phyloP scores from a whole-genome alignment of 1,140 invertebrate species.

The Oedothorax gibbosus region DNA sequence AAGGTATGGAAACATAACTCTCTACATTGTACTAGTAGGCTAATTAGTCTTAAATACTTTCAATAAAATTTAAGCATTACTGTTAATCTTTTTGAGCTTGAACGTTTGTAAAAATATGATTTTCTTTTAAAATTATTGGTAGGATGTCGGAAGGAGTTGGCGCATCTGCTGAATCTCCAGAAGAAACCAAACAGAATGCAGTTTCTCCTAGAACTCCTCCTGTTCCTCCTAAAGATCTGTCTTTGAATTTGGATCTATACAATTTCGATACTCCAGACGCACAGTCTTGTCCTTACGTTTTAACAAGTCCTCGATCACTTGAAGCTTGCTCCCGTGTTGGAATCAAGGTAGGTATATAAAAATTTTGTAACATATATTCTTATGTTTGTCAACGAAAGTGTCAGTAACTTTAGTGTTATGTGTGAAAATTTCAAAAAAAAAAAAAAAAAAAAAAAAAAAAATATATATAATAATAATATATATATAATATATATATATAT shows the following conservation, averaged over 20 bases:
- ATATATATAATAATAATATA: not conserved
- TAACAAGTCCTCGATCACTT: slow-evolving; percentile 73
- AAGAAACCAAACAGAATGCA: slow-evolving; percentile 31
- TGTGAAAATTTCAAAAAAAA: not conserved
- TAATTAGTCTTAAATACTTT: no score
- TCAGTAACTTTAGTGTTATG: not conserved
- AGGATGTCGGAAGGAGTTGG: slow-evolving; percentile 49
- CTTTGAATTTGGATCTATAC: slow-evolving; percentile 67
- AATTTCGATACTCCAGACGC: slow-evolving; percentile 71
- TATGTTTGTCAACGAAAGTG: no score
- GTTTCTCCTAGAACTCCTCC: slow-evolving; percentile 5
- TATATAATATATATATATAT: no score
- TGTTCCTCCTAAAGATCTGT: slow-evolving; percentile 45
- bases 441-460: not conserved
- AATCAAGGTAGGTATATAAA: slow-evolving; percentile 68
- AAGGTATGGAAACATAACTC: not conserved
- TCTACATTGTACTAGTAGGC: no score
- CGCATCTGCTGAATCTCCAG: slow-evolving; percentile 13
- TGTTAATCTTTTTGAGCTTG: no score
- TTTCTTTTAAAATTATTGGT: not conserved
- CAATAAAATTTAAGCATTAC: no score
- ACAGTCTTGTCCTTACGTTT: slow-evolving; percentile 71
- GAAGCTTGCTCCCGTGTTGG: slow-evolving; percentile 71
- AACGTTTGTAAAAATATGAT: no score
- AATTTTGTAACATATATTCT: no score